These are phyloP conservation scores for Bombus impatiens DNA, from an alignment of 1,140 invertebrate genomes.

Conservation along the genomic window DNA sequence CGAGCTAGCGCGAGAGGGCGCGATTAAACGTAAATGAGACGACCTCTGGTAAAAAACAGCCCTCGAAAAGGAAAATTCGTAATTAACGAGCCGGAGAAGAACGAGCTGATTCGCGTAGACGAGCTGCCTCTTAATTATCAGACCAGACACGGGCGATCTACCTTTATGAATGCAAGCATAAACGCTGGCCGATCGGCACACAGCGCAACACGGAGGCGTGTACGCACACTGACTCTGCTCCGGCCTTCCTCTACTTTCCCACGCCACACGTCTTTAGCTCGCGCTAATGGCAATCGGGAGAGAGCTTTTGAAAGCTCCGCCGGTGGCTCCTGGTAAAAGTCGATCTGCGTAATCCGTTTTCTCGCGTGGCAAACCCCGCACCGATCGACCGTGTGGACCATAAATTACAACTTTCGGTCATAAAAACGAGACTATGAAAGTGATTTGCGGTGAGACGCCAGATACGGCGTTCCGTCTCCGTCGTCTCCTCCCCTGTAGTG, in stretches of 20 bases:
- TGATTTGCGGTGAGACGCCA: conserved; percentile 67
- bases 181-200: neutral
- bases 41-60: neutral
- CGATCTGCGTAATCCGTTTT: conserved; percentile 47
- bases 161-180: conserved; percentile 26
- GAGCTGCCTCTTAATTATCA: conserved; percentile 32
- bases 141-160: conserved; percentile 10
- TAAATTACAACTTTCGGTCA: conserved; percentile 71
- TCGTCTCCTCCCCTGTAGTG: neutral
- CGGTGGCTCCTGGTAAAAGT: conserved; percentile 26
- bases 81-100: conserved; percentile 39
- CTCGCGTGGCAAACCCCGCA: conserved; percentile 42
- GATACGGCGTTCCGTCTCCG: conserved; percentile 18
- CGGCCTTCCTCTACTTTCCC: conserved; percentile 48
- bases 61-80: conserved; percentile 26
- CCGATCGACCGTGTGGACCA: conserved; percentile 53
- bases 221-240: neutral
- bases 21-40: conserved; percentile 25
- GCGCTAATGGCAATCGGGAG: conserved; percentile 60
- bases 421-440: conserved; percentile 74
- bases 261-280: conserved; percentile 51
- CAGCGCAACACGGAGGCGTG: conserved; percentile 16
- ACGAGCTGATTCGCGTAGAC: neutral
- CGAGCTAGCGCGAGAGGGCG: neutral
- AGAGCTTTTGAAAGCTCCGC: conserved; percentile 55